Evolutionary conservation across 2,888 invertebrate genomes (phyloP).

Genomic region (Ferrisia virgata): DNA sequence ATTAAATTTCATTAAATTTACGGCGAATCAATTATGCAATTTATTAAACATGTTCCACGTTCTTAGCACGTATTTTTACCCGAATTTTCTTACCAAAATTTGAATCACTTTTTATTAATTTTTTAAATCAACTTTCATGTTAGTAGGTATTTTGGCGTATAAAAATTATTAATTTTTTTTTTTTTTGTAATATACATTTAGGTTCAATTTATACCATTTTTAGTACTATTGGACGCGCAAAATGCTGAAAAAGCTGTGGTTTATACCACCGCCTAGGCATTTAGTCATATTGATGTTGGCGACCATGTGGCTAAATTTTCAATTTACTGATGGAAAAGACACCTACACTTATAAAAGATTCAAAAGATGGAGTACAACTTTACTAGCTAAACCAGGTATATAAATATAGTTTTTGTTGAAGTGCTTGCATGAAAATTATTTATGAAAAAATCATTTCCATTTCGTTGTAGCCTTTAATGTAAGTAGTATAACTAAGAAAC

Average conservation of each 20-base stretch:
- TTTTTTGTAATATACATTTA: not conserved
- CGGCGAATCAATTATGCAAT: not conserved
- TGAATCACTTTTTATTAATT: too few relatives aligned
- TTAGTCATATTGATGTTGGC: slow-evolving; percentile 35
- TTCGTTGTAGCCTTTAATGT: too few relatives aligned
- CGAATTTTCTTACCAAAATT: not conserved
- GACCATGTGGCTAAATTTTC: slow-evolving; percentile 34
- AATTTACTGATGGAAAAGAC: slow-evolving; percentile 30
- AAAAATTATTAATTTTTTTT: not conserved
- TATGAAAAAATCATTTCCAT: too few relatives aligned
- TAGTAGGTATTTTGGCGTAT: not conserved
- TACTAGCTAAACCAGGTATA: slow-evolving; percentile 42
- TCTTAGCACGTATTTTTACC: not conserved
- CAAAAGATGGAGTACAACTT: slow-evolving; percentile 47
- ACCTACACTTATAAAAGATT: slow-evolving; percentile 36
- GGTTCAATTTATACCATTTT: not conserved
- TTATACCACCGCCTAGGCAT: slow-evolving; percentile 37
- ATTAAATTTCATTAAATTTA: too few relatives aligned
- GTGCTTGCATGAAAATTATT: too few relatives aligned
- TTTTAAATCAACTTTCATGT: not conserved
- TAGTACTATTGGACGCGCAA: not conserved
- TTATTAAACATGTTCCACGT: not conserved
- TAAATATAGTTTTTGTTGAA: not conserved
- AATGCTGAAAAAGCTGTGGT: slow-evolving; percentile 33
- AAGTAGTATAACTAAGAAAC: too few relatives aligned